Conservation (phyloP, 2,888 invertebrate genomes). For the Rhaphigaster nebulosa region DNA sequence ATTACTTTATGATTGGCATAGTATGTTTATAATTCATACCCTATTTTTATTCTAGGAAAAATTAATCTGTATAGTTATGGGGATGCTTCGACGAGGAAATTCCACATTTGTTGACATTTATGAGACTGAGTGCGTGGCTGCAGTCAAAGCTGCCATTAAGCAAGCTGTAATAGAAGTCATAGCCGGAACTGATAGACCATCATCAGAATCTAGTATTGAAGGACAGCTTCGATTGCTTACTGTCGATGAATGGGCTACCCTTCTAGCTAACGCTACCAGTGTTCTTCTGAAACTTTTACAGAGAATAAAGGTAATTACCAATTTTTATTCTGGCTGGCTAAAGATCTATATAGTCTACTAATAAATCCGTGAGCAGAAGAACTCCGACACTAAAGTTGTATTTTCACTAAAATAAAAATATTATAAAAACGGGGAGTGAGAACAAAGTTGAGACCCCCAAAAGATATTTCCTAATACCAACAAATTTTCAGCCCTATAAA, state of each 20-base stretch:
- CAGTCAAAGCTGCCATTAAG: slow-evolving; percentile 89
- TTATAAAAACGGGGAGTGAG: too few species aligned
- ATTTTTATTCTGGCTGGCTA: neutral
- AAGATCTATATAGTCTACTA: neutral
- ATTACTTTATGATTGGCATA: neutral
- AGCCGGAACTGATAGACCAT: slow-evolving; percentile 71
- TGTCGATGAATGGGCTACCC: slow-evolving; percentile 77
- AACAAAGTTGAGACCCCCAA: too few species aligned
- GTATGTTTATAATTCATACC: neutral
- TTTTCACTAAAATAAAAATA: too few species aligned
- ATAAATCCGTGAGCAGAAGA: too few species aligned
- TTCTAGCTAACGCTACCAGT: slow-evolving; percentile 77
- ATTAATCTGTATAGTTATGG: slow-evolving; percentile 88
- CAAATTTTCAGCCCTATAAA: too few species aligned
- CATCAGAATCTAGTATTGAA: slow-evolving; percentile 69
- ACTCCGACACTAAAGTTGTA: too few species aligned
- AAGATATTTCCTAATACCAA: too few species aligned
- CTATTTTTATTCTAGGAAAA: slow-evolving; percentile 77
- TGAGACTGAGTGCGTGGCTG: slow-evolving; percentile 89
- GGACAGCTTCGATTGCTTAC: slow-evolving; percentile 74
- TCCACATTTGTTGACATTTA: slow-evolving; percentile 90
- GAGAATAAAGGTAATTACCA: slow-evolving; percentile 75
- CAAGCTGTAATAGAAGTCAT: slow-evolving; percentile 80
- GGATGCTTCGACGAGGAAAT: slow-evolving; percentile 84
- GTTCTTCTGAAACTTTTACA: slow-evolving; percentile 79